Percentiles rank a stretch among this genome's conserved stretches.
Conservation (phyloP, 2,888 invertebrate species). For the Eupithecia subfuscata region DNA sequence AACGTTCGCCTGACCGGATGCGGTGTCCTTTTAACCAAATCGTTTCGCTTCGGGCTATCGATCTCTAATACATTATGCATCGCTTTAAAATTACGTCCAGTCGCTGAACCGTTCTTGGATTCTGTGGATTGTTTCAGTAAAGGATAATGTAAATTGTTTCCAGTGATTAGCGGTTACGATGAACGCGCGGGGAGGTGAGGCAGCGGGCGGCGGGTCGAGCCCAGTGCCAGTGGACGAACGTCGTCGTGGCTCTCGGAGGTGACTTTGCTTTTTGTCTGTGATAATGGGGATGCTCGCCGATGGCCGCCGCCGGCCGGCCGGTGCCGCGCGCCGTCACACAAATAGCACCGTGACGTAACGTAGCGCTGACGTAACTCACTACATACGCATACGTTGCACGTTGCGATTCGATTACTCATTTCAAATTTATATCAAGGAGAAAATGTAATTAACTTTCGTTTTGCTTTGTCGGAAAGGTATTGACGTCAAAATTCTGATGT, state of each 20-base stretch:
- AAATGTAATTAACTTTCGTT: slow-evolving; percentile 16
- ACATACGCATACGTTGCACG: slow-evolving; percentile 30
- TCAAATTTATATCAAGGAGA: slow-evolving; percentile 40
- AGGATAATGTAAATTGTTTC: slow-evolving; percentile 23
- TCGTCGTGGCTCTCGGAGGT: slow-evolving; percentile 52
- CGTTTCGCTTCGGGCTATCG: slow-evolving; percentile 33
- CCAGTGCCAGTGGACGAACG: slow-evolving; percentile 50
- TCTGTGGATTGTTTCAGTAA: slow-evolving; percentile 20
- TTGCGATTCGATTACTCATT: slow-evolving; percentile 45
- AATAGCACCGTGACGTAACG: slow-evolving; percentile 36
- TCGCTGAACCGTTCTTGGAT: slow-evolving; percentile 21
- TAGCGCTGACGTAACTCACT: slow-evolving; percentile 41
- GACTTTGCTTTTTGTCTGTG: slow-evolving; percentile 58
- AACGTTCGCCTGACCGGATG: slow-evolving; percentile 38
- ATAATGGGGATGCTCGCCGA: slow-evolving; percentile 53
- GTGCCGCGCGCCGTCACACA: slow-evolving; percentile 40
- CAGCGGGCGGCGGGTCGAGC: slow-evolving; percentile 54
- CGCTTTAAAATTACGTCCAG: slow-evolving; percentile 35
- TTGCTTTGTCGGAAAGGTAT: slow-evolving; percentile 15
- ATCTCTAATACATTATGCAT: slow-evolving; percentile 35
- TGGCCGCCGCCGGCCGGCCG: slow-evolving; percentile 33
- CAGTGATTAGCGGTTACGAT: slow-evolving; percentile 31
- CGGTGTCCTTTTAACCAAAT: slow-evolving; percentile 41
- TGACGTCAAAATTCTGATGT: slow-evolving; percentile 25
- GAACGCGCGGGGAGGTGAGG: slow-evolving; percentile 48